A percentile compares a stretch with the other conserved stretches of the same genome.
phyloP scores from a whole-genome alignment of 2,797 vertebrate species.

The Fringilla coelebs region DNA sequence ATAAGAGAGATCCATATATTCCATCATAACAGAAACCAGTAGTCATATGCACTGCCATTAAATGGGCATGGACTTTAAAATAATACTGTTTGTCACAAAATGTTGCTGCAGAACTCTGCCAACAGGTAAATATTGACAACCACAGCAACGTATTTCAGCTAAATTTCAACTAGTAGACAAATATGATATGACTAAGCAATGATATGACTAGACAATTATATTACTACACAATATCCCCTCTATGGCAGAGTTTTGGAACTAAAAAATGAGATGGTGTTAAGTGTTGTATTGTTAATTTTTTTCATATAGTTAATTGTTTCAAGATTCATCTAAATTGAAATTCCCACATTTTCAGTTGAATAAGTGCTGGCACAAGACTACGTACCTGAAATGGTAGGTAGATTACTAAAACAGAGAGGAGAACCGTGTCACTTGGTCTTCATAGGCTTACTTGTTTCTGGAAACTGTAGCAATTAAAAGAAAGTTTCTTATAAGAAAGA shows the following conservation, averaged over 20 bases:
- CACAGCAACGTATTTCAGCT: not conserved
- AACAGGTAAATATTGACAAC: not conserved
- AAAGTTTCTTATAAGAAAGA: not conserved
- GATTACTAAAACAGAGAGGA: not conserved
- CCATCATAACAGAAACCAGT: not conserved
- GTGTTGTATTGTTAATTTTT: not conserved
- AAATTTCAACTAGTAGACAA: not conserved
- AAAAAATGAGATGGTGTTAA: not conserved
- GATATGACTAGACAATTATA: not conserved
- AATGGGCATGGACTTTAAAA: not conserved
- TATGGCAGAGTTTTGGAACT: not conserved
- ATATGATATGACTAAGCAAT: not conserved
- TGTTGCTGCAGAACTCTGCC: not conserved
- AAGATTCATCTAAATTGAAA: not conserved
- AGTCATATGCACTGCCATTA: fast-evolving
- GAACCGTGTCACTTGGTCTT: not conserved
- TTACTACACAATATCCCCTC: not conserved
- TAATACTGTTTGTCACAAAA: not conserved
- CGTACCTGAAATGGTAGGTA: not conserved
- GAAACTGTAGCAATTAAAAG: not conserved
- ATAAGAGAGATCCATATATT: not conserved
- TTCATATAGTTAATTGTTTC: not conserved
- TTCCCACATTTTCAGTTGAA: not conserved
- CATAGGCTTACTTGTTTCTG: not conserved
- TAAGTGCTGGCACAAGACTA: not conserved